Evolutionary conservation across 64 coral and sea anemone genomes (phyloP).

Genomic region (Hydrozoanthus tunicans): DNA sequence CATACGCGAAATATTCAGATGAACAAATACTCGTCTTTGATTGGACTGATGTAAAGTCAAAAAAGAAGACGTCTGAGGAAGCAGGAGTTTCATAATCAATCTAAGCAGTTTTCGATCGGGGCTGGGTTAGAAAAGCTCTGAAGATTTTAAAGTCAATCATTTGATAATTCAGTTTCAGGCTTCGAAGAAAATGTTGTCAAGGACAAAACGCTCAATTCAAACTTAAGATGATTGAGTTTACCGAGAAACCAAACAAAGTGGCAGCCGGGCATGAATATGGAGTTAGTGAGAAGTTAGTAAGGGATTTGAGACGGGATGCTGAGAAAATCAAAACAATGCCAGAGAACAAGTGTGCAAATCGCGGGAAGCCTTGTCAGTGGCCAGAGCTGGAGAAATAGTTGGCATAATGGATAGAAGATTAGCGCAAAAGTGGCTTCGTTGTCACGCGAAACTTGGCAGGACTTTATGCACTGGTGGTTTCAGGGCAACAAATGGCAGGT

Average conservation of each 20-base stretch:
- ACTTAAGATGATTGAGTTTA: conserved; percentile 34
- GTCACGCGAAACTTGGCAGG: conserved; percentile 16
- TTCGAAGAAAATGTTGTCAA: neutral
- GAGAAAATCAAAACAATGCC: conserved; percentile 40
- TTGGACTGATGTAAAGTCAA: too few relatives aligned
- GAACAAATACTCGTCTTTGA: too few relatives aligned
- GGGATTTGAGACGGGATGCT: neutral
- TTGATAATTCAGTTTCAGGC: too few relatives aligned
- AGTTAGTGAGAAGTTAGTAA: conserved; percentile 6
- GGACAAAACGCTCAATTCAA: conserved; percentile 31
- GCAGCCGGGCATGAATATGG: conserved; percentile 7
- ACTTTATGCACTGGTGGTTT: neutral
- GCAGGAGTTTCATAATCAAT: too few relatives aligned
- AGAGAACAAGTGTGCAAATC: neutral
- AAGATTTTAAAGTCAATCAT: too few relatives aligned
- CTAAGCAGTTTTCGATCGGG: too few relatives aligned
- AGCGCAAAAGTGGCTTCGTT: neutral
- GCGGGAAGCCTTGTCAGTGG: neutral
- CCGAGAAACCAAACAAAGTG: conserved; percentile 3
- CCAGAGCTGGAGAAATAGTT: neutral
- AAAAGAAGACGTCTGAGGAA: too few relatives aligned
- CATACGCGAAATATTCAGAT: too few relatives aligned
- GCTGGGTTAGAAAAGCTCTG: too few relatives aligned
- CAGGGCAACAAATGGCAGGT: conserved; percentile 16
- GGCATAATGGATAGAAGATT: neutral